Evolutionary conservation across 2,797 vertebrate genomes (phyloP).

Genomic region (Takifugu rubripes): DNA sequence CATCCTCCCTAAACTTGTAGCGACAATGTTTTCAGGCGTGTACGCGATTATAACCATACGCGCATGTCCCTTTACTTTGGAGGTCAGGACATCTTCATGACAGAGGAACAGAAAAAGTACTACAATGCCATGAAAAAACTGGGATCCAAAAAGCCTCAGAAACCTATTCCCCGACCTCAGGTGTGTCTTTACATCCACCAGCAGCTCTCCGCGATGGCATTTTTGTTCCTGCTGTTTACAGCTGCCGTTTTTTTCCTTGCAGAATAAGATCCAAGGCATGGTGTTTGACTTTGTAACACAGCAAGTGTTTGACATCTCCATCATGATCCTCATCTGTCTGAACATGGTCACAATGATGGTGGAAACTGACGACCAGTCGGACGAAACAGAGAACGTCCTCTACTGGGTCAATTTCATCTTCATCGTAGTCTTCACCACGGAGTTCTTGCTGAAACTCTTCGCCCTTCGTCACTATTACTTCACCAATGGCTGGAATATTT

Average conservation of each 20-base stretch:
- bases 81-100: constrained; percentile 99
- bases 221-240: neutral
- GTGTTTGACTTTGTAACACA: constrained; percentile 97
- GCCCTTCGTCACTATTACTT: constrained; percentile 97
- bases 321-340: constrained; percentile 99
- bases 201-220: neutral
- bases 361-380: constrained; percentile 93
- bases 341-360: constrained; percentile 99
- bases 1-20: neutral
- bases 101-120: constrained; percentile 98
- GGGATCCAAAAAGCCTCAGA: constrained; percentile 98
- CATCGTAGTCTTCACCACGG: constrained; percentile 94
- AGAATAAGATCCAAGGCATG: constrained; percentile 95
- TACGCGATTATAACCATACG: constrained; percentile 78
- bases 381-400: constrained; percentile 89
- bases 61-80: constrained; percentile 90
- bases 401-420: constrained; percentile 99
- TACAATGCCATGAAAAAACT: constrained; percentile 99
- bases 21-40: too few relatives aligned
- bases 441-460: constrained; percentile 97
- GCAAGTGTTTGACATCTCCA: constrained; percentile 97
- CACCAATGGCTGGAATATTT: constrained; percentile 99
- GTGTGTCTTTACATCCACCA: constrained; percentile 58
- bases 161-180: constrained; percentile 94
- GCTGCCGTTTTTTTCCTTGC: neutral